A percentile compares a stretch with the other conserved stretches of the same genome.
phyloP scores from a whole-genome alignment of 1,140 invertebrate genomes.

The Drosophila serrata region DNA sequence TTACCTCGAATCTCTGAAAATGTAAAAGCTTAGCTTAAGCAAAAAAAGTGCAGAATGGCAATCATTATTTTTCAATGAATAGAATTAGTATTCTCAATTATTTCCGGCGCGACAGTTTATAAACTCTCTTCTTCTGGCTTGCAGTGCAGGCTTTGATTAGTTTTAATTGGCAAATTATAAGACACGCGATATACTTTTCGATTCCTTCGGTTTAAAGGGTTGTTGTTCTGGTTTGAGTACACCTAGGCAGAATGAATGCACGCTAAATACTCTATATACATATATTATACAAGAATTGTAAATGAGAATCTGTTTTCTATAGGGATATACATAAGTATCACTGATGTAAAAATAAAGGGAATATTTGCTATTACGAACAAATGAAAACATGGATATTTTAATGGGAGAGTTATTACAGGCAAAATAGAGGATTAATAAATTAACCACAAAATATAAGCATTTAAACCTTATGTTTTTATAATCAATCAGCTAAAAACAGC shows the following conservation, averaged over 20 bases:
- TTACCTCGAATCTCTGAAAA: conserved; percentile 21
- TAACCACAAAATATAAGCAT: neutral
- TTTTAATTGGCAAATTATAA: neutral
- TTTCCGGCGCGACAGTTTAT: neutral
- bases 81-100: neutral
- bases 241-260: conserved; percentile 1
- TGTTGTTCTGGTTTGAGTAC: neutral
- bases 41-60: neutral
- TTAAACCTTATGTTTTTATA: too few relatives aligned
- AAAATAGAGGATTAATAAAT: neutral
- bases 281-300: conserved; percentile 1
- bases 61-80: conserved; percentile 8
- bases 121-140: neutral
- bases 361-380: conserved; percentile 7
- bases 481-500: neutral
- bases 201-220: neutral
- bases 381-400: neutral
- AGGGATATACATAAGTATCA: conserved; percentile 10
- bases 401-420: neutral
- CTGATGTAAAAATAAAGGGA: conserved; percentile 8
- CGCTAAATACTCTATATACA: neutral
- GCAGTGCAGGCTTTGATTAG: conserved; percentile 1
- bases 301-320: conserved; percentile 14
- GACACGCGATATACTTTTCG: neutral
- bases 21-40: conserved; percentile 15